These are phyloP conservation scores for Heliothis peltigera DNA, from an alignment of 2,888 invertebrate species.

Conservation along the genomic window DNA sequence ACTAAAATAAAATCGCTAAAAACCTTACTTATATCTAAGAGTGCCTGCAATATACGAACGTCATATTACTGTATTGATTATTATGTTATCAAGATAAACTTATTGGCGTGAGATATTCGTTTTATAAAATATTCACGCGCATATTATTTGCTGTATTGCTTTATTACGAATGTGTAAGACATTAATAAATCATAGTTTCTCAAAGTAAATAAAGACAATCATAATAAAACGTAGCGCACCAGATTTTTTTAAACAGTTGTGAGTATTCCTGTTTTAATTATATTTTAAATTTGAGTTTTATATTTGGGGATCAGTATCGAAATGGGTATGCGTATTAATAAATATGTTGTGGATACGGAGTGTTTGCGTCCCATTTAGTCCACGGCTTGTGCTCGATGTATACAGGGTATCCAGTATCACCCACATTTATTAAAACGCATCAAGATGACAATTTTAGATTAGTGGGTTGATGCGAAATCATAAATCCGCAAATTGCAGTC, in stretches of 20 bases:
- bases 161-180: not conserved
- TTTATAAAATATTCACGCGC: not conserved
- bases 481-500: slow-evolving; percentile 34
- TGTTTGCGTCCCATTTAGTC: not conserved
- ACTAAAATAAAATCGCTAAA: slow-evolving; percentile 33
- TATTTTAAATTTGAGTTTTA: slow-evolving; percentile 12
- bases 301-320: slow-evolving; percentile 52
- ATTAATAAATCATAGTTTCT: slow-evolving; percentile 3
- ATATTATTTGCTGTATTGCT: slow-evolving; percentile 1
- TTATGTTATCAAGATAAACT: slow-evolving; percentile 12
- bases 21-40: not conserved
- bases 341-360: not conserved
- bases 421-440: slow-evolving; percentile 35
- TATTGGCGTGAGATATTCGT: not conserved
- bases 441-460: slow-evolving; percentile 25
- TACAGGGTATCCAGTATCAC: not conserved
- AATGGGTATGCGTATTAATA: slow-evolving; percentile 41
- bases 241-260: not conserved
- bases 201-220: not conserved
- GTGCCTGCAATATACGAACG: slow-evolving; percentile 40
- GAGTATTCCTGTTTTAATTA: not conserved
- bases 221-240: not conserved
- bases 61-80: slow-evolving; percentile 47
- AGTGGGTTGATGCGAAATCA: slow-evolving; percentile 31
- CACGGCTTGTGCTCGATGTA: too few relatives aligned